A percentile compares a stretch with the other conserved stretches of the same genome.
Evolutionary conservation across 2,888 invertebrate genomes (phyloP).

Genomic region (Diarsia brunnea): DNA sequence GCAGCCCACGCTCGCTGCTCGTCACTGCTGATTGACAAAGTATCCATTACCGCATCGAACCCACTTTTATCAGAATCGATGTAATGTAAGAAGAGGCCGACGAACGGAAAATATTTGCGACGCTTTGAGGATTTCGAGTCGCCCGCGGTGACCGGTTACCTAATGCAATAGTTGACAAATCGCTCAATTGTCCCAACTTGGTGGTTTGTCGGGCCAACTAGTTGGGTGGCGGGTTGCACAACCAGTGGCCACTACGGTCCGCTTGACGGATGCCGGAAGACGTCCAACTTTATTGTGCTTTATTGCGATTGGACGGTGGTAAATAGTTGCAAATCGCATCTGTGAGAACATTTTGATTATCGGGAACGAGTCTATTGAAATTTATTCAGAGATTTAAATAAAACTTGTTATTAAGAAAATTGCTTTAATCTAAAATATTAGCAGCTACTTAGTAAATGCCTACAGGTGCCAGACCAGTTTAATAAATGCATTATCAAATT

Average conservation of each 20-base stretch:
- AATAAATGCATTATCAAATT: conserved; percentile 44
- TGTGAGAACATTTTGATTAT: conserved; percentile 76
- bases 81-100: conserved; percentile 80
- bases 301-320: conserved; percentile 84
- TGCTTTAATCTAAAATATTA: conserved; percentile 30
- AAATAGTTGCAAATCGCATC: conserved; percentile 77
- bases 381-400: conserved; percentile 64
- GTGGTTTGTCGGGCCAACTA: conserved; percentile 79
- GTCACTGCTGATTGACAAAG: conserved; percentile 81
- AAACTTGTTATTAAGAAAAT: conserved; percentile 49
- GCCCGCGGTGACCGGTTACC: conserved; percentile 82
- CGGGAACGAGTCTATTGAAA: conserved; percentile 69
- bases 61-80: conserved; percentile 78
- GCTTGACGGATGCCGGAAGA: conserved; percentile 88
- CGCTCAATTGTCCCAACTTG: conserved; percentile 88
- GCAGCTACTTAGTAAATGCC: conserved; percentile 28
- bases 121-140: conserved; percentile 75
- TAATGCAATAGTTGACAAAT: conserved; percentile 89
- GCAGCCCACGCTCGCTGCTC: conserved; percentile 83
- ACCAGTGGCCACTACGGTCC: conserved; percentile 79
- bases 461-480: conserved; percentile 32
- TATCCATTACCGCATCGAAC: conserved; percentile 83
- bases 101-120: conserved; percentile 69
- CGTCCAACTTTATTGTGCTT: conserved; percentile 85
- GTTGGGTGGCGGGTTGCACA: conserved; percentile 85